Conservation (phyloP, 2,113 vertebrate species). For the Condylura cristata region DNA sequence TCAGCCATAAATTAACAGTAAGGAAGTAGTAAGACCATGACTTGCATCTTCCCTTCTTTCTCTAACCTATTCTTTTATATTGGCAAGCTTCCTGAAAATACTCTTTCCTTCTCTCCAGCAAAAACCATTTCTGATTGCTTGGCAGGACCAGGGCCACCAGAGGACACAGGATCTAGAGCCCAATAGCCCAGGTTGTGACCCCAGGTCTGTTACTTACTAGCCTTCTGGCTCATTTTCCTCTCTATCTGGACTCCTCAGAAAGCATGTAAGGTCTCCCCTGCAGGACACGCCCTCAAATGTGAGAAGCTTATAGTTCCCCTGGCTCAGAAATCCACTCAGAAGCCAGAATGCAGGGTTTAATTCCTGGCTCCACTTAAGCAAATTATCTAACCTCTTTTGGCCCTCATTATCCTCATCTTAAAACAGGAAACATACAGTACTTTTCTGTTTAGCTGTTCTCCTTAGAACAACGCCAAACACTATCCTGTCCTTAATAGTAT, state of each 20-base stretch:
- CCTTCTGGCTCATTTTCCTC: background rate
- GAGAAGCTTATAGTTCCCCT: background rate
- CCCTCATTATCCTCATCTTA: background rate
- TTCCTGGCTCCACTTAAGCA: background rate
- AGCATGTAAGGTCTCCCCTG: background rate
- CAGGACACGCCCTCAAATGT: background rate
- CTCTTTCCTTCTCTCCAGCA: background rate
- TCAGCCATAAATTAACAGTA: background rate
- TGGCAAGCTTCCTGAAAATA: background rate
- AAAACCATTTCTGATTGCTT: background rate
- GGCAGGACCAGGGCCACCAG: background rate
- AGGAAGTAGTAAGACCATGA: background rate
- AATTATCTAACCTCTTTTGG: background rate
- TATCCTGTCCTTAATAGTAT: rapidly evolving
- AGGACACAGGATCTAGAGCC: background rate
- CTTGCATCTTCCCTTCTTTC: background rate
- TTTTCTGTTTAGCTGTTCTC: background rate
- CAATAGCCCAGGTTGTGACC: background rate
- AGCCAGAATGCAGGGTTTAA: background rate
- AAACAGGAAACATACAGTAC: background rate
- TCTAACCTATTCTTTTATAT: background rate
- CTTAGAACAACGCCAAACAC: background rate
- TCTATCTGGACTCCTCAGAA: background rate
- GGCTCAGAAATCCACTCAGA: background rate
- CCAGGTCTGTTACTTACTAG: background rate